These are phyloP conservation scores for Heteromurus nitidus DNA, from an alignment of 2,888 invertebrate species.

Conservation along the genomic window DNA sequence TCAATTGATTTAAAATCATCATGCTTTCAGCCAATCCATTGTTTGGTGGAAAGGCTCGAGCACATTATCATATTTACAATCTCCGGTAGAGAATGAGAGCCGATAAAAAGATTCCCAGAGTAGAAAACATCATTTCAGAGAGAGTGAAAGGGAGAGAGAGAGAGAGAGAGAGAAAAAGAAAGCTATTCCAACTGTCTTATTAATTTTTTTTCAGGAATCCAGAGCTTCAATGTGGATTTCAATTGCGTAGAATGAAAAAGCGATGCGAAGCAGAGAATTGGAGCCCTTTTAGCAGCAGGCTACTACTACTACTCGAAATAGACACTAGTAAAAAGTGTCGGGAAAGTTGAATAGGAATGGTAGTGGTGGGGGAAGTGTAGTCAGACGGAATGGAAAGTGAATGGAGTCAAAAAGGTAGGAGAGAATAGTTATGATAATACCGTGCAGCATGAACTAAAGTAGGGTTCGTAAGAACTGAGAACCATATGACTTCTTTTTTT, in stretches of 20 bases:
- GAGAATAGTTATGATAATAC: conserved; percentile 50
- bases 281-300: too few relatives aligned
- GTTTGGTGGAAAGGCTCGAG: too few relatives aligned
- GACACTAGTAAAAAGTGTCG: background rate
- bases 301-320: too few relatives aligned
- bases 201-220: conserved; percentile 34
- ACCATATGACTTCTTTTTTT: conserved; percentile 27
- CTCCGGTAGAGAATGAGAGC: too few relatives aligned
- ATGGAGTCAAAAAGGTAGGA: conserved; percentile 27
- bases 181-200: conserved; percentile 19
- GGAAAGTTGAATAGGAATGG: background rate
- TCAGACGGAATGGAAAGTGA: background rate
- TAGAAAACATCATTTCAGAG: background rate
- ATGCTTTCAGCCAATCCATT: too few relatives aligned
- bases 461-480: background rate
- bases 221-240: conserved; percentile 37
- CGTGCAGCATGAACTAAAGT: conserved; percentile 13
- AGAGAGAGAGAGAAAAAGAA: conserved; percentile 8
- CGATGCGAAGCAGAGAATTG: background rate
- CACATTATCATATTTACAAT: too few relatives aligned
- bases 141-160: background rate
- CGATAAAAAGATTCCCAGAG: background rate
- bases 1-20: too few relatives aligned
- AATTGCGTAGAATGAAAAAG: too few relatives aligned
- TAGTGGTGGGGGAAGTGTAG: background rate